Evolutionary conservation across 2,797 vertebrate genomes (phyloP).

Genomic region (Anguilla marmorata): DNA sequence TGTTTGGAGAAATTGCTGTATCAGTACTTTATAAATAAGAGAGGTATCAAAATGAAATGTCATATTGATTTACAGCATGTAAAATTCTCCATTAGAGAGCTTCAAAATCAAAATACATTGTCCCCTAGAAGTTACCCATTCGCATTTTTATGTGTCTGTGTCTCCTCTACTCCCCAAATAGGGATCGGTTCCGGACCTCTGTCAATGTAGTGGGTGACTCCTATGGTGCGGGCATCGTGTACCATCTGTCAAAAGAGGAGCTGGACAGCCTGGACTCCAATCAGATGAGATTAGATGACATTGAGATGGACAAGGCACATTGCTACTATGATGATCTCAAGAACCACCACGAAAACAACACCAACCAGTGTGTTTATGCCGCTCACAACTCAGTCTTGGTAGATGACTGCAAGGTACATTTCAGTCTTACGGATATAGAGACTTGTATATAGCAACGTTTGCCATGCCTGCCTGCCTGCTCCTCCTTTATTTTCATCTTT

Average conservation of each 20-base stretch:
- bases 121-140: constrained; percentile 31
- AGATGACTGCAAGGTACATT: constrained; percentile 99
- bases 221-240: constrained; percentile 95
- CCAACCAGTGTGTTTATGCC: constrained; percentile 89
- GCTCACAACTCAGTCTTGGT: constrained; percentile 88
- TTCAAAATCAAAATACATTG: neutral
- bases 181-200: constrained; percentile 96
- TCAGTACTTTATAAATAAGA: neutral
- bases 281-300: constrained; percentile 82
- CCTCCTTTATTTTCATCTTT: constrained; percentile 52
- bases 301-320: constrained; percentile 90
- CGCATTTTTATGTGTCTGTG: constrained; percentile 32
- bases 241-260: constrained; percentile 93
- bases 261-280: constrained; percentile 86
- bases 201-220: constrained; percentile 98
- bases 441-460: constrained; percentile 88
- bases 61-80: neutral
- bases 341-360: constrained; percentile 89
- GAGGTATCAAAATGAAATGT: neutral
- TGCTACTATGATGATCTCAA: constrained; percentile 83
- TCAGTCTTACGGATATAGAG: constrained; percentile 94
- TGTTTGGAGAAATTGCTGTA: neutral
- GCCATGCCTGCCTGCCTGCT: constrained; percentile 58
- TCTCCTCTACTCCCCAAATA: constrained; percentile 49
- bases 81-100: neutral